These are phyloP conservation scores for Agrotis puta DNA, from an alignment of 2,888 invertebrate species.

Conservation along the genomic window DNA sequence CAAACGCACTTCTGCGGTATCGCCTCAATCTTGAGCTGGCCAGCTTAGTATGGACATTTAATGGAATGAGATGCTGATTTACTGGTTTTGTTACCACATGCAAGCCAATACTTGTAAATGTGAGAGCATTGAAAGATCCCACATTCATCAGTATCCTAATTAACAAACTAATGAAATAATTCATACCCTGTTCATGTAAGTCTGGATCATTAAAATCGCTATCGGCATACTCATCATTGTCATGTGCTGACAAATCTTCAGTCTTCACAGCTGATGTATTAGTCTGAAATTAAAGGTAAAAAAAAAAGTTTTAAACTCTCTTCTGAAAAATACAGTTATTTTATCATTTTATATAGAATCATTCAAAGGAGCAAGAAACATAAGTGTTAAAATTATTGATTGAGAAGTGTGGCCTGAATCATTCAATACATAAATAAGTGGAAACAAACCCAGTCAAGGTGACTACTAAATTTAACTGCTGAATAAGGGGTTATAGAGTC, in stretches of 20 bases:
- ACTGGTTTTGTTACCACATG: background rate
- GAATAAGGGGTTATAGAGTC: too few species aligned
- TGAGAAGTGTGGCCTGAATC: background rate
- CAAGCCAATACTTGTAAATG: background rate
- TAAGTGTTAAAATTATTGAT: background rate
- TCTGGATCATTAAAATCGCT: constrained; percentile 73
- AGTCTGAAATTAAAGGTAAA: constrained; percentile 56
- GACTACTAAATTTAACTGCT: background rate
- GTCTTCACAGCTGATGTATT: constrained; percentile 73
- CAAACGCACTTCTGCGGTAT: background rate
- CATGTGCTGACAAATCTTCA: constrained; percentile 72
- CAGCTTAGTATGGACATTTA: background rate
- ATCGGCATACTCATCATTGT: constrained; percentile 75
- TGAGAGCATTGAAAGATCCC: too few species aligned
- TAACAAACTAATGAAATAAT: background rate
- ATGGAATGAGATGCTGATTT: background rate
- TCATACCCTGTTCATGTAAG: constrained; percentile 68
- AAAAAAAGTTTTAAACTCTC: background rate
- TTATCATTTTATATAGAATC: background rate
- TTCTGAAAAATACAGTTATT: background rate
- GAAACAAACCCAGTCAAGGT: background rate
- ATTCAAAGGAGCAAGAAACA: background rate
- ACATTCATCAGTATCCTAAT: background rate
- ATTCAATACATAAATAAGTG: background rate
- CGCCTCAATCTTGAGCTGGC: background rate